Percentiles rank a stretch among this genome's conserved stretches.
These are phyloP conservation scores for Pangasius krempfi DNA, from an alignment of 2,797 vertebrate species.

Conservation along the genomic window DNA sequence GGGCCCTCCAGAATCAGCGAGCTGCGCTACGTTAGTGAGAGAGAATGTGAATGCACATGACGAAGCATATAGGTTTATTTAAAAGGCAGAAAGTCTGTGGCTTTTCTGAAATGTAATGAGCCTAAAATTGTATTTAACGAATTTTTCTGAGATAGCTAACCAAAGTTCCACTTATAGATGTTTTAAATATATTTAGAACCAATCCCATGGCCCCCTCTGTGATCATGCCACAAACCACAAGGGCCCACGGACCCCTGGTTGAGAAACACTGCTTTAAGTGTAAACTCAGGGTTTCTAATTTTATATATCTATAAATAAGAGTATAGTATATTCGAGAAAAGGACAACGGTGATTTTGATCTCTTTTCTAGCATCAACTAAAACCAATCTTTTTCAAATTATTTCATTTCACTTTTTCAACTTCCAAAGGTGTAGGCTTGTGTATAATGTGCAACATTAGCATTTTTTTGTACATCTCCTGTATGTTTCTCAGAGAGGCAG, in stretches of 20 bases:
- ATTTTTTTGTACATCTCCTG: background rate
- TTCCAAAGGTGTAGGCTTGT: background rate
- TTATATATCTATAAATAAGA: background rate
- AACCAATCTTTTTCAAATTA: background rate
- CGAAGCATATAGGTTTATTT: background rate
- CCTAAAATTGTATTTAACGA: background rate
- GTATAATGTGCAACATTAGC: background rate
- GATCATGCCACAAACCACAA: too few relatives aligned
- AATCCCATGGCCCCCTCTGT: background rate
- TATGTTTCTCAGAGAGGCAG: slow-evolving; percentile 62
- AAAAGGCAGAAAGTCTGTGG: background rate
- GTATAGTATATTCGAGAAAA: background rate
- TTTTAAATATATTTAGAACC: background rate
- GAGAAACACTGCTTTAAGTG: background rate
- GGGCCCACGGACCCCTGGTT: too few relatives aligned
- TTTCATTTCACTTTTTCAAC: background rate
- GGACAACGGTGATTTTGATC: background rate
- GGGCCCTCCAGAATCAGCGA: background rate
- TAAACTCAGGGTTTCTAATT: background rate
- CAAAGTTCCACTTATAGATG: background rate
- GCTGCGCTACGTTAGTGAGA: background rate
- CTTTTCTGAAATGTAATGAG: background rate
- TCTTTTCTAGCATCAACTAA: background rate
- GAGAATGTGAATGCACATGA: background rate
- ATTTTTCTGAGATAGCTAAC: background rate